Conservation (phyloP, 1,140 invertebrate species). For the Cydia pomonella region DNA sequence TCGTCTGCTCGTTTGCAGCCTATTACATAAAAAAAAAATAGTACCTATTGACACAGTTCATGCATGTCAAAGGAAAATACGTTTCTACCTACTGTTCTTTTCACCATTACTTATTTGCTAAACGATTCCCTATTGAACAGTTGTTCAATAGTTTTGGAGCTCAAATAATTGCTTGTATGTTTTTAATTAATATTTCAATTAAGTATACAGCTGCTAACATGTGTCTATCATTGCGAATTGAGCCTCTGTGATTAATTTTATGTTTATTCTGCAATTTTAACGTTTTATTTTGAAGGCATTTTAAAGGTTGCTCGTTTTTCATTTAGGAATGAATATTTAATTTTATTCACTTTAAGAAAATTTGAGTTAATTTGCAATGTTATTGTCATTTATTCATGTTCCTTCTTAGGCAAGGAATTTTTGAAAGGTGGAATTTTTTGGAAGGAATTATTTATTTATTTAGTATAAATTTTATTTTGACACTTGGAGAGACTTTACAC, state of each 20-base stretch:
- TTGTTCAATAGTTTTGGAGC: conserved; percentile 28
- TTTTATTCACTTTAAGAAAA: background rate
- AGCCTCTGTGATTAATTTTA: background rate
- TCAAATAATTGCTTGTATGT: background rate
- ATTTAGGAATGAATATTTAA: background rate
- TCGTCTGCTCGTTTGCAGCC: no score
- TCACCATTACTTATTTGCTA: conserved; percentile 3
- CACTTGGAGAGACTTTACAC: no score
- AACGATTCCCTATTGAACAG: conserved; percentile 17
- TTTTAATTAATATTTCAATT: conserved; percentile 27
- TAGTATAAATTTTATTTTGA: no score
- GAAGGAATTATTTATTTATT: no score
- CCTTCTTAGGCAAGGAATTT: no score
- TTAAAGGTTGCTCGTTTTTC: background rate
- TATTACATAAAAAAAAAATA: no score
- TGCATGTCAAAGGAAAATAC: no score
- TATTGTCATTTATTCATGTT: no score
- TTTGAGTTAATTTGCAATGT: no score
- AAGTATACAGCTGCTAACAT: background rate
- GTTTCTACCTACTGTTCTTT: conserved; percentile 7
- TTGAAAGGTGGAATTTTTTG: no score
- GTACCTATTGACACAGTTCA: no score
- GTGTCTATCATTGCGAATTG: background rate
- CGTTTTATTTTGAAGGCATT: background rate
- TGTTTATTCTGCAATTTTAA: background rate